Base-by-base conservation (phyloP, 1,140 invertebrate genomes). In the Cydia amplana region DNA sequence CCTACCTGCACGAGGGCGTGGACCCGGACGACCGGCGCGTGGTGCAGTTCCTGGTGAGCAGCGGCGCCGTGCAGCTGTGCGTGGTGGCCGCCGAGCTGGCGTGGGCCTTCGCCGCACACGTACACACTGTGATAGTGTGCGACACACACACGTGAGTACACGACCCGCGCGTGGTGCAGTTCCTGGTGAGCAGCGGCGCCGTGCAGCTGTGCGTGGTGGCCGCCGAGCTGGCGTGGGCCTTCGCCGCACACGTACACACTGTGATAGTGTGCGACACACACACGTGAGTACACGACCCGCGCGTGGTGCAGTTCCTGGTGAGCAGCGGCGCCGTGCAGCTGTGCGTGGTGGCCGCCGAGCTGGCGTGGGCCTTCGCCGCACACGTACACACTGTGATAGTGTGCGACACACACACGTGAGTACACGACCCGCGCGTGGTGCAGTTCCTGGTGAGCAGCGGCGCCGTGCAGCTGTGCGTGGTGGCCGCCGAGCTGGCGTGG, bases 261-360 rank as follows among this genome's bases (percentile, higher is more conserved):
- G 98, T 98, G 0, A 95, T 99, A 36, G 96, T 99, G 18, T 99
- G 99, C 96, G 99, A 99, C 85, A 99, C 99, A 0, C 98, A 99
- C 88, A 95, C 82, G 91, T 93, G 75, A 87, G 87, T 88, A 14
- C 18, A 12, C 32, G 99, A 99, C 94, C 94, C 97, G 73, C 95
- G 96, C 40, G 93, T 99, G 46, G 98, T 99, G 3, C 97, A 99
- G 85, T 96, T 98, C 86, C 93, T 99, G 20, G 98, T 99, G 83
- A 96, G 97, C 81, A 97, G 96, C 16, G 98, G 97, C 4, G 98
- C 98, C 0, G 96, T 99, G 70, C 99, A 99, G 93, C 93, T 99
- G 36, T 96, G 98, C 63, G 98, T 99, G 0, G 97, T 96, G 0
- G 98, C 98, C 0, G 94, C 97, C n/a, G 97, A 97, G 85, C 95